phyloP scores from a whole-genome alignment of 2,113 vertebrate genomes.

The Uria lomvia region DNA sequence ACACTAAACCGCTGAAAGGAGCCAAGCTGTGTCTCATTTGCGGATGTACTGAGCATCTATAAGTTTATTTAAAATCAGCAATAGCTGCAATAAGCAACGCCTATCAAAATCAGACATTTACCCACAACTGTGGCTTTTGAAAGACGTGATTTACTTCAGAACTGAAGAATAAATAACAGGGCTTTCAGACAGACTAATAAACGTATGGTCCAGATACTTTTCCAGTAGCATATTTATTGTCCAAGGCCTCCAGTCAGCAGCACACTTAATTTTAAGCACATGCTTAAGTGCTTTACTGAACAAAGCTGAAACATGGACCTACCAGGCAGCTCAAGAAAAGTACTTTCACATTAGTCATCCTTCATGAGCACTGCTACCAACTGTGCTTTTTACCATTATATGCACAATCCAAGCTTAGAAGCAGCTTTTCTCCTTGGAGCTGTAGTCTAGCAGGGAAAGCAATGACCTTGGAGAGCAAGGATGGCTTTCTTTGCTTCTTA shows the following conservation, averaged over 20 bases:
- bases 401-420: not conserved
- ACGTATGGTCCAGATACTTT: constrained; percentile 50
- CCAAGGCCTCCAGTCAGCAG: constrained; percentile 50
- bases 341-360: not conserved
- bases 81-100: constrained; percentile 17
- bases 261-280: constrained; percentile 63
- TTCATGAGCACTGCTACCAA: not conserved
- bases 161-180: constrained; percentile 50
- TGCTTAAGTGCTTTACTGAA: constrained; percentile 54
- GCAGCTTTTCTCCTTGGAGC: not conserved
- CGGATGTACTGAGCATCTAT: not conserved
- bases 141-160: constrained; percentile 47
- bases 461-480: not conserved
- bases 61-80: constrained; percentile 36
- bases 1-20: constrained; percentile 26
- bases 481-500: not conserved
- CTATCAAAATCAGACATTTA: constrained; percentile 36
- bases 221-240: constrained; percentile 60
- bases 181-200: constrained; percentile 50
- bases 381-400: not conserved
- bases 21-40: constrained; percentile 53
- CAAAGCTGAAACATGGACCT: constrained; percentile 26
- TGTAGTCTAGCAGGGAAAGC: not conserved
- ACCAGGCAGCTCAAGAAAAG: constrained; percentile 27
- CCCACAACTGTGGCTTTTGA: constrained; percentile 43